Base-by-base conservation (phyloP, 1,140 invertebrate genomes). In the Triops cancriformis region DNA sequence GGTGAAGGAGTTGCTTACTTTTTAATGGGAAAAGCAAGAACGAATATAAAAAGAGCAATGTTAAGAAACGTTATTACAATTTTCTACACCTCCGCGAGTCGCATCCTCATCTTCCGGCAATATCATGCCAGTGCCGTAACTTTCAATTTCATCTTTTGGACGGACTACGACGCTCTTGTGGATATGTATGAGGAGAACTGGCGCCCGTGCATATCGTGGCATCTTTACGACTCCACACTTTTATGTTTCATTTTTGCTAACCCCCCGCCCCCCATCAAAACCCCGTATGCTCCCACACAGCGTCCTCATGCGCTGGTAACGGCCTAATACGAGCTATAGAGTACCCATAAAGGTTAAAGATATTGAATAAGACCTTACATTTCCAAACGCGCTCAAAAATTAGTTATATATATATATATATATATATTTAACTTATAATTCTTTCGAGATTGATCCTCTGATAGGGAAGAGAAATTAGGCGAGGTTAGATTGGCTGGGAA, bases 131-230 rank as follows among this genome's bases (percentile, higher is more conserved):
- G 31, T 4, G 31, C 31, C 31, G 10, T 1, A 14, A 64, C 9
- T 18, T 64, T 64, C 14, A 10, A 64, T 14, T 64, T 64, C 51
- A 64, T 64, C 51, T 10, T 64, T 64, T 23, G 23, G 14, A 10
- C 23, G 51, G 51, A 64, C 51, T 18, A 10, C 51, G 51, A 64
- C 51, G 51, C 51, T 64, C 31, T 37, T 37, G 31, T 64, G 51
- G 10, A 64, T 64, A 64, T 64, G 51, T 64, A 64, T 64, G 51
- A 64, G 51, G 10, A 37, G 31, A 14, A 18, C 51, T 64, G 51
- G 51, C 14, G 51, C 51, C 51, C 51, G 14, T 64, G 51, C 51
- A 64, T 64, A 64, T 64, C 51, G 51, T 64, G 51, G 51, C 51
- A 64, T 64, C 51, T 64, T 64, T 64, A 64, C 51, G 51, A 64